Evolutionary conservation across 2,888 invertebrate species (phyloP), one percentile per base, ranked within the genome.

Genomic region (Leptinotarsa rubiginosa): DNA sequence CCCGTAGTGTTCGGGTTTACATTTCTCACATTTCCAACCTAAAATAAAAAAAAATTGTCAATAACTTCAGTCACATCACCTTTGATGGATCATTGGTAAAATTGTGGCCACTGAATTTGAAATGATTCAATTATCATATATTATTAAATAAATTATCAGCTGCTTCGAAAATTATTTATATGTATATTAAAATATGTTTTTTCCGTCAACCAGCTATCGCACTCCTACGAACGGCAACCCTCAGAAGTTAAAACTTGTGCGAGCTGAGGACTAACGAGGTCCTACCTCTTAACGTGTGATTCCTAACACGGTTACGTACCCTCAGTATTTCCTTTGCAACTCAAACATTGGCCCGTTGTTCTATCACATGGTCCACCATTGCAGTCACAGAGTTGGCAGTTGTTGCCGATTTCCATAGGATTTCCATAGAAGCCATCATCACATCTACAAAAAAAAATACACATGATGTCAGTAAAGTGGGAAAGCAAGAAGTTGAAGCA

Each of bases 341-440:
- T 92, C 72, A 96, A 91, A 87, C 99, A 99, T 79, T 92, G 92
- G 1, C 99, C 99, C 0, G 95, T 94, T 80, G 90, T 88, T 56
- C 92, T 90, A 87, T 98, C 95, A 88, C 99, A 96, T 0, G 94
- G 93, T 3, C 94, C 95, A 1, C 95, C 96, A 69, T 93, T 94
- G 87, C 99, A 99, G 52, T 92, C 91, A 87, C 99, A 99, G 0
- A 92, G 92, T 81, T 90, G 89, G 85, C 98, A 97, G 22, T 88
- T 89, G 62, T 93, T 92, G 4, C 95, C 96, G 4, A 91, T 87
- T 54, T 90, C 89, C 3, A 90, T 89, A 0, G 98, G 97, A 76
- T 94, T 91, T 2, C 98, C 98, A 89, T 92, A 97, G 88, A 92
- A 96, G 4, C 96, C 96, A 81, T 93, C 92, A 82, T 94, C 94